Percentiles rank a stretch among this genome's conserved stretches.
Evolutionary conservation across 2,888 invertebrate genomes (phyloP).

Genomic region (Timema podura): DNA sequence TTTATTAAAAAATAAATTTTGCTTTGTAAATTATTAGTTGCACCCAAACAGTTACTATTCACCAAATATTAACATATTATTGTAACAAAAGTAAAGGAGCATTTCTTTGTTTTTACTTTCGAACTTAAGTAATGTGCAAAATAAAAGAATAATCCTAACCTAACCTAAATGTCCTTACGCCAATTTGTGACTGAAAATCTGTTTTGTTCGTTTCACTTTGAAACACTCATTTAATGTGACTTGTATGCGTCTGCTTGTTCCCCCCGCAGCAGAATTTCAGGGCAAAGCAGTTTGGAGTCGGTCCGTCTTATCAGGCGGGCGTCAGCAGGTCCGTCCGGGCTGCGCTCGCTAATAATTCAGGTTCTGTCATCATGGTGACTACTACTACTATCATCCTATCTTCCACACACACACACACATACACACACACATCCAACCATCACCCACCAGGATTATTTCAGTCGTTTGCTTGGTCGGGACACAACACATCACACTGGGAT

Average conservation of each 20-base stretch:
- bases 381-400: slow-evolving; percentile 25
- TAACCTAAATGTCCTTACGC: not conserved
- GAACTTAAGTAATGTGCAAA: not conserved
- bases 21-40: not conserved
- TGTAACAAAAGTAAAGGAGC: not conserved
- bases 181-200: slow-evolving; percentile 14
- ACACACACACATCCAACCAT: slow-evolving; percentile 18
- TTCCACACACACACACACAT: slow-evolving; percentile 19
- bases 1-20: not conserved
- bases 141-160: not conserved
- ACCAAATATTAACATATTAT: not conserved
- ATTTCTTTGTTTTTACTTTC: slow-evolving; percentile 3
- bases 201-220: not conserved
- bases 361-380: slow-evolving; percentile 33
- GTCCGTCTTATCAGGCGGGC: slow-evolving; percentile 29
- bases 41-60: not conserved
- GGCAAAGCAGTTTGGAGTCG: slow-evolving; percentile 27
- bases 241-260: slow-evolving; percentile 41
- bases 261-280: slow-evolving; percentile 37
- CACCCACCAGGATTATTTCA: not conserved
- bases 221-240: slow-evolving; percentile 12
- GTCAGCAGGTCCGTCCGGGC: slow-evolving; percentile 28
- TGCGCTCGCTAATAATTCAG: slow-evolving; percentile 32
- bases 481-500: no score
- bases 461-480: no score